These are phyloP conservation scores for Coptotermes formosanus DNA, from an alignment of 1,140 invertebrate species.

Conservation along the genomic window DNA sequence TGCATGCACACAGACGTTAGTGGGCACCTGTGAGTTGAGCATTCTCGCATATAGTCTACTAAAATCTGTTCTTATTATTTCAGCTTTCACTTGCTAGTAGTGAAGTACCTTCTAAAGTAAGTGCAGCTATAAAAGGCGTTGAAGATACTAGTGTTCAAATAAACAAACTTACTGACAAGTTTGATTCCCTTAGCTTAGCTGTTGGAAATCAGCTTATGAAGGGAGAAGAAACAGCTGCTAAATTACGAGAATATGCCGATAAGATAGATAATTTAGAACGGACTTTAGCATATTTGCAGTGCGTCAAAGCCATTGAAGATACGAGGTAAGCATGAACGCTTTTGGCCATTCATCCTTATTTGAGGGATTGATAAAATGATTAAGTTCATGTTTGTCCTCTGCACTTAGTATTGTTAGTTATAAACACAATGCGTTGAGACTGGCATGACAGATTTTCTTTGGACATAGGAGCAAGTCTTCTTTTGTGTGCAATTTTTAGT, in stretches of 20 bases:
- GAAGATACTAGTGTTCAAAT: constrained; percentile 54
- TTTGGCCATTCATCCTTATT: no score
- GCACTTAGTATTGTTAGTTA: no score
- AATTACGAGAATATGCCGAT: constrained; percentile 52
- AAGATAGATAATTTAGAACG: constrained; percentile 62
- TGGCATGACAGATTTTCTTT: no score
- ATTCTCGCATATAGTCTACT: no score
- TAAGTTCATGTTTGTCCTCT: no score
- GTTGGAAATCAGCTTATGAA: constrained; percentile 51
- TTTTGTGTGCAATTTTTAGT: no score
- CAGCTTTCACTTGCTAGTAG: constrained; percentile 60
- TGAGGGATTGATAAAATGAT: no score
- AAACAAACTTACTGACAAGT: constrained; percentile 49
- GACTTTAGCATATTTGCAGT: constrained; percentile 60
- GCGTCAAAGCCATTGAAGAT: constrained; percentile 63
- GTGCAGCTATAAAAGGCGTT: constrained; percentile 56
- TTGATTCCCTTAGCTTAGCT: constrained; percentile 49
- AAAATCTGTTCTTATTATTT: constrained; percentile 14
- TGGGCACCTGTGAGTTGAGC: no score
- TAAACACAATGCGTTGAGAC: no score
- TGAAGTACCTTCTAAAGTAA: constrained; percentile 58
- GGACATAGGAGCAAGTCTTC: no score
- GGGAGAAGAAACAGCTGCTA: constrained; percentile 49
- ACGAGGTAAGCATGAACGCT: constrained; percentile 52
- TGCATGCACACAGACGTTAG: no score